Evolutionary conservation across 2,888 invertebrate species (phyloP).

Genomic region (Cephalotes varians): DNA sequence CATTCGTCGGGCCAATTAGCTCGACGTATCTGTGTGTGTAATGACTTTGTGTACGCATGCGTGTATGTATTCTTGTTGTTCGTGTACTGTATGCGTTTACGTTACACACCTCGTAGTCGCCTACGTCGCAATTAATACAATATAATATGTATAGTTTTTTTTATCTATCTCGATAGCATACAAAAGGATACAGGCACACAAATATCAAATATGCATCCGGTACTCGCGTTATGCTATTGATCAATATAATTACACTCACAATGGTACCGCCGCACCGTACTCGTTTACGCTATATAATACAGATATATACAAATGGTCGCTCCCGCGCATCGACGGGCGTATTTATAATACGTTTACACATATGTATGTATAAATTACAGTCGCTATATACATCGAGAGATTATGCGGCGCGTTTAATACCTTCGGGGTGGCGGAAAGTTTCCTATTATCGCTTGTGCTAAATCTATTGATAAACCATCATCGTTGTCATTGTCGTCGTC

Average conservation of each 20-base stretch:
- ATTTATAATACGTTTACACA: conserved; percentile 80
- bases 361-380: conserved; percentile 81
- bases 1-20: conserved; percentile 57
- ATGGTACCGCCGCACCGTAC: conserved; percentile 70
- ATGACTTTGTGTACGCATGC: conserved; percentile 68
- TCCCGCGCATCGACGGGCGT: conserved; percentile 61
- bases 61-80: conserved; percentile 37
- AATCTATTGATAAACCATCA: conserved; percentile 71
- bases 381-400: conserved; percentile 81
- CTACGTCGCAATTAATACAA: conserved; percentile 78
- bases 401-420: conserved; percentile 73
- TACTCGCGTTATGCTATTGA: conserved; percentile 79
- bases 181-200: conserved; percentile 86
- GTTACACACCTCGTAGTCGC: conserved; percentile 73
- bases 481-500: conserved; percentile 30
- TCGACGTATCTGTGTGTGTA: conserved; percentile 78
- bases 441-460: conserved; percentile 64
- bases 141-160: conserved; percentile 82
- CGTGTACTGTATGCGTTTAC: conserved; percentile 58
- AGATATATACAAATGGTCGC: conserved; percentile 79
- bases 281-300: conserved; percentile 77
- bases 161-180: conserved; percentile 82
- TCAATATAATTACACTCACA: conserved; percentile 84
- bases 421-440: conserved; percentile 62
- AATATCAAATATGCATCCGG: conserved; percentile 85